Base-by-base conservation (phyloP, 1,140 invertebrate species). In the Neodiprion virginianus region DNA sequence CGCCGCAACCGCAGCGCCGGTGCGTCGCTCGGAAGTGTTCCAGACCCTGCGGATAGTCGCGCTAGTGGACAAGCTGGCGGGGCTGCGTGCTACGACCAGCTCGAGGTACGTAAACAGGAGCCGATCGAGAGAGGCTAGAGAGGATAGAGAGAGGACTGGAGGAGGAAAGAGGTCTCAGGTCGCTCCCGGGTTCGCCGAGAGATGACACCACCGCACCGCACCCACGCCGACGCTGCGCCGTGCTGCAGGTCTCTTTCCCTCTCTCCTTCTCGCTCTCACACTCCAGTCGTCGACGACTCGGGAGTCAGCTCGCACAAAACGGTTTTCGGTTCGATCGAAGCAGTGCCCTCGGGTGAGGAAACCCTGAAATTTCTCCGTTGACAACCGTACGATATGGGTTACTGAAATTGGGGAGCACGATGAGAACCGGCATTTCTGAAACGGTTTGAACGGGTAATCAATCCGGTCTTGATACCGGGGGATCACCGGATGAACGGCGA, bases 171-270 rank as follows among this genome's bases (percentile, higher is more conserved):
- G 66, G 73, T 67, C 67, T 50, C 50, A 83, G 83, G 80, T 85
- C 81, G 82, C 80, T 86, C 79, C 28, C 73, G 79, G 81, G 80
- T 85, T 83, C 76, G 81, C 84, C 85, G 84, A 85, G 82, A 87
- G 85, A 87, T 87, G 86, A 86, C 85, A 86, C 84, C 83, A 87
- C 86, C 80, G 80, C 82, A 78, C 81, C 82, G 28, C 28, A 40
- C 77, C 23, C 48, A 75, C 68, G 75, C 80, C 78, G 79, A 80
- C 78, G 78, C 79, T 80, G 79, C 82, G 83, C 84, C 53, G 49
- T 72, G 53, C n/a, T 40, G 48, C 14, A 21, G 10, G 70, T 68
- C 65, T 69, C 48, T 68, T 23, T 69, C 69, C 48, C 70, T 73
- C 49, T 23, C 28, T 72, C 40, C 28, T 9, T 68, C 61, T 67